Evolutionary conservation across 2,888 invertebrate species (phyloP), one percentile per base, ranked within the genome.

Genomic region (Muscina levida): DNA sequence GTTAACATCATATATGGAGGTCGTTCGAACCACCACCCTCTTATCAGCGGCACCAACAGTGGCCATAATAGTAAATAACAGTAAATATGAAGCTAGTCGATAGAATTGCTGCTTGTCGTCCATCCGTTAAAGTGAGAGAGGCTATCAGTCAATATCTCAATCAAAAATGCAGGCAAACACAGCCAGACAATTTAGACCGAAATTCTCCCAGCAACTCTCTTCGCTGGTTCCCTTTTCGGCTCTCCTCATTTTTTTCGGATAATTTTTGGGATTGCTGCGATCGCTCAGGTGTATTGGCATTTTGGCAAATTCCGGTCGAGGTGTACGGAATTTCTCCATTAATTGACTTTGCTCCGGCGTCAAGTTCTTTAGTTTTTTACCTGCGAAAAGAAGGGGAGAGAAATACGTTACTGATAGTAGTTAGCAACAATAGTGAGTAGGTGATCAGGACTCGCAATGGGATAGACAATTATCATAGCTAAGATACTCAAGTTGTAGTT

Each of bases 281-380:
- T 90, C 90, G 79, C 91, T 91, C 37, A 91, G 86, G 84, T 91
- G 87, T 72, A 91, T 90, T 37, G 91, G 91, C 88, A 91, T 89
- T 82, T 87, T 86, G 51, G 91, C 87, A 74, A 89, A 91, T 75
- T 88, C 88, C 22, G 91, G 90, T 22, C 91, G 85, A 19, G 88
- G 86, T 11, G 88, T 88, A 31, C 88, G 89, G 77, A 91, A 91
- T 74, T 87, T 88, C 26, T 90, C 89, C 79, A 91, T 53, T 84
- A 91, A 87, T 77, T 86, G 87, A 62, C 83, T 85, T 83, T 91
- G 91, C 82, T 91, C 90, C 42, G 86, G 84, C 22, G 91, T 89
- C 42, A 90, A 85, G 85, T 88, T 88, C 72, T 89, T 88, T 2
- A 87, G 83, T 83, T 89, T 90, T 79, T 89, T 90, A 66, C 88